Percentiles rank a stretch among this genome's conserved stretches.
phyloP scores from a whole-genome alignment of 1,140 invertebrate genomes.

The Drosophila simulans region DNA sequence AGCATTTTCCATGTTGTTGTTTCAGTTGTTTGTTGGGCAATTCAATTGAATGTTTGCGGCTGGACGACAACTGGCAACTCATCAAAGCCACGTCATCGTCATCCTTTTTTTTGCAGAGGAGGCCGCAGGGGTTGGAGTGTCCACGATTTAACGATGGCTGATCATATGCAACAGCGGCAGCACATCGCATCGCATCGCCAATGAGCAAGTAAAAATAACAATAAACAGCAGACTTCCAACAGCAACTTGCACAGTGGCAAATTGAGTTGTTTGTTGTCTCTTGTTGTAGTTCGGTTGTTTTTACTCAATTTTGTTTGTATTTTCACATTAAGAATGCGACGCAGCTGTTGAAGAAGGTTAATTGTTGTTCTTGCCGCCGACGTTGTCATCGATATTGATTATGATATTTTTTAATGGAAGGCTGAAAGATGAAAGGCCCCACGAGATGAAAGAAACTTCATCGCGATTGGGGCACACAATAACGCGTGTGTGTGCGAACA shows the following conservation, averaged over 20 bases:
- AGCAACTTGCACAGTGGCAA: constrained; percentile 29
- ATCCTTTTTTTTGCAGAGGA: constrained; percentile 4
- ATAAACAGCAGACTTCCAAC: constrained; percentile 3
- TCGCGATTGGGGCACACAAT: constrained; percentile 8
- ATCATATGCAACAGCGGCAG: constrained; percentile 39
- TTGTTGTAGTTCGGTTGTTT: constrained; percentile 21
- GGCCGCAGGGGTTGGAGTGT: constrained; percentile 6
- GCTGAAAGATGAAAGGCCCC: constrained; percentile 5
- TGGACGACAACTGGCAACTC: constrained; percentile 50
- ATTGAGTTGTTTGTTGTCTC: constrained; percentile 44
- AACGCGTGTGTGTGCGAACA: constrained; percentile 8
- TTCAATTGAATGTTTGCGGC: constrained; percentile 72
- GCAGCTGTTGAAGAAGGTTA: constrained; percentile 37
- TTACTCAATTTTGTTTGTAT: constrained; percentile 13
- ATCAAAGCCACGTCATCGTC: constrained; percentile 46
- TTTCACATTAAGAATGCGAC: constrained; percentile 36
- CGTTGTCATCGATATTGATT: constrained; percentile 48
- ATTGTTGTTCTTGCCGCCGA: constrained; percentile 34
- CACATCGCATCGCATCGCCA: background rate
- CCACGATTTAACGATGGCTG: constrained; percentile 40
- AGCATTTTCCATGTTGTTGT: constrained; percentile 25
- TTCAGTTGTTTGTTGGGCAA: constrained; percentile 37
- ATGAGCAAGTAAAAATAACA: constrained; percentile 27
- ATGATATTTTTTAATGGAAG: constrained; percentile 34
- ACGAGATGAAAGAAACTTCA: constrained; percentile 33